Base-by-base conservation (phyloP, 2,797 vertebrate species). In the Pelochelys cantorii region DNA sequence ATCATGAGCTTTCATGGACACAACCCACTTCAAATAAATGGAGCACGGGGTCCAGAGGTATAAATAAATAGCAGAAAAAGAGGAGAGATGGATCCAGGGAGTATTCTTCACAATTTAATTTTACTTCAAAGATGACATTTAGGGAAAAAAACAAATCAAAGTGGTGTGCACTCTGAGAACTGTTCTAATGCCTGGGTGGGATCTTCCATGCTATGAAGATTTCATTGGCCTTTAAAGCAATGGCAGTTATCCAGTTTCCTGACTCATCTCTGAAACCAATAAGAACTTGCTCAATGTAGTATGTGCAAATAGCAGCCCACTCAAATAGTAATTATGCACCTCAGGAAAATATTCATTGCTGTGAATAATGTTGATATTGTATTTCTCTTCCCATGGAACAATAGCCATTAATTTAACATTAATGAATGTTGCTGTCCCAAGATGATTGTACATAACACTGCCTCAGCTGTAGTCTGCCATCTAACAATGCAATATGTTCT, bases 151-250 rank as follows among this genome's bases (percentile, higher is more conserved):
- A 53, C 65, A 7, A 71, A 71, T 71, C n/a, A 37, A 71, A 54
- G 9, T 15, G 29, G 85, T 34, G 31, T 42, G 60, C 80, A 75
- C 31, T 83, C 71, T 31, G 75, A 93, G 77, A 94, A 78, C 53
- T 79, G 55, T 31, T 92, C 56, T 90, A 95, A 95, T 87, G 37
- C 92, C 75, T 3, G 75, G 77, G 88, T 0, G 90, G 79, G 91
- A 86, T 91, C 79, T 74, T 68, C 85, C 4, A 81, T 78, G 85
- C 56, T 95, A 90, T 77, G 80, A 97, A 97, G 94, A 90, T 75
- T 93, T 90, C 31, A 79, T 77, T 95, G 95, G 90, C 92, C 89
- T 97, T 97, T 95, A 86, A 93, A 95, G 42, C 56, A 42, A 86
- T 93, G 95, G 84, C 93, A 91, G 59, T 85, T 75, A 93, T 60